Base-by-base conservation (phyloP, 2,888 invertebrate species). In the Xylota sylvarum region DNA sequence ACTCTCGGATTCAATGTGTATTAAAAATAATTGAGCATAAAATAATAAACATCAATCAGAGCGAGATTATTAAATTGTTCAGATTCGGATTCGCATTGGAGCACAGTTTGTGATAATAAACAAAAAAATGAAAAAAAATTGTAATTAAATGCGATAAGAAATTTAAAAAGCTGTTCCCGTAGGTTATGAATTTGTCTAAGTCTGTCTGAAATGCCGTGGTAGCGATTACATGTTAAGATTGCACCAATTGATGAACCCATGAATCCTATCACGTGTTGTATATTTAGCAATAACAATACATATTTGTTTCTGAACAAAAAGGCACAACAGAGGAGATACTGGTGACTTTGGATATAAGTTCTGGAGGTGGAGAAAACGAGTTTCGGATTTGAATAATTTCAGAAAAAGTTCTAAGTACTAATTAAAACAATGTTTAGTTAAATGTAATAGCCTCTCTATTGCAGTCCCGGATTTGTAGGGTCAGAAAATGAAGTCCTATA, bases 1-100 rank as follows among this genome's bases (percentile, higher is more conserved):
- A 14, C 35, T 60, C 19, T 10, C 14, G 37, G 19, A 27, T 30
- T 48, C 37, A 76, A 77, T 69, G 40, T 69, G 0, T 60, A 65
- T 17, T 65, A n/a, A 35, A 32, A 65, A 78, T 73, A 72, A 58
- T 60, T 83, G 72, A 65, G 65, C 78, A 65, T 60, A 50, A 78
- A 72, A 60, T 40, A 37, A 56, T 52, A 82, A 70, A 64, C 43
- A 77, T 35, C 17, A 64, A 64, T 55, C 40, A 30, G 35, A n/a
- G 58, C 12, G 48, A 70, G 46, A 58, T 72, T 40, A 52, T 77
- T 55, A 48, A 43, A 50, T 77, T 40, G 5, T 64, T 56, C 19
- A 40, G 12, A 40, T 62, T 56, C 19, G 7, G 12, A 40, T 62
- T 56, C 19, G 10, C 12, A 46, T 19, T 65, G 23, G 0, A 77